These are phyloP conservation scores for Smittia aterrima DNA, from an alignment of 2,888 invertebrate species.

Conservation along the genomic window DNA sequence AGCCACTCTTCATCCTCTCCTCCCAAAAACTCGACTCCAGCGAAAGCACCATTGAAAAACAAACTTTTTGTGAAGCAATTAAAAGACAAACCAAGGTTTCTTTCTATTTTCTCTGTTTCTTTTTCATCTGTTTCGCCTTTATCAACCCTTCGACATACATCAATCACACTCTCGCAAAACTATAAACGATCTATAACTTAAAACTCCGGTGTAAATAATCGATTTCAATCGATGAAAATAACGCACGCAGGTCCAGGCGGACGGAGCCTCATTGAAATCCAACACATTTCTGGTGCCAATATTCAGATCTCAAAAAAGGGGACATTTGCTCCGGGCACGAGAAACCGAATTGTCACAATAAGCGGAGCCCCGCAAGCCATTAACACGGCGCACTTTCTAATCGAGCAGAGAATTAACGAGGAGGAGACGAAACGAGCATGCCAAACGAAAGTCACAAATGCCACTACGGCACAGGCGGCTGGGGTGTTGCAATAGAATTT, in stretches of 20 bases:
- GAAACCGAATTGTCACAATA: constrained; percentile 96
- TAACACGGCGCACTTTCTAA: constrained; percentile 88
- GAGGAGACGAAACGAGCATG: constrained; percentile 93
- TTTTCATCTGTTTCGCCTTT: constrained; percentile 20
- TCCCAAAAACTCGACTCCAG: not conserved
- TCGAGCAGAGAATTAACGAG: constrained; percentile 94
- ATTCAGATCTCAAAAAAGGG: constrained; percentile 99
- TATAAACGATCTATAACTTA: not conserved
- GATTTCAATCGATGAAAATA: constrained; percentile 19
- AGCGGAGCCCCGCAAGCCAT: constrained; percentile 86
- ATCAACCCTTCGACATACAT: constrained; percentile 21
- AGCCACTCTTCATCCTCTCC: not conserved
- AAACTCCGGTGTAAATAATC: constrained; percentile 42
- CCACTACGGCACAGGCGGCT: constrained; percentile 52
- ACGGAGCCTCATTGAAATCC: constrained; percentile 93
- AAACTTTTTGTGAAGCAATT: constrained; percentile 12
- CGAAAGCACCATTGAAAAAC: not conserved
- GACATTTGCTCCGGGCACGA: constrained; percentile 93
- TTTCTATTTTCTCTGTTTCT: constrained; percentile 41
- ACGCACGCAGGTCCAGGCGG: constrained; percentile 78
- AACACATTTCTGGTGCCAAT: constrained; percentile 94
- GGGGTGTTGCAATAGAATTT: constrained; percentile 43
- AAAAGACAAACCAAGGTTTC: constrained; percentile 27
- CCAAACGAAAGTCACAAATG: constrained; percentile 64
- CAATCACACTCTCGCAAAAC: constrained; percentile 28